Base-by-base conservation (phyloP, 2,888 invertebrate genomes). In the Rhopalosiphum nymphaeae region DNA sequence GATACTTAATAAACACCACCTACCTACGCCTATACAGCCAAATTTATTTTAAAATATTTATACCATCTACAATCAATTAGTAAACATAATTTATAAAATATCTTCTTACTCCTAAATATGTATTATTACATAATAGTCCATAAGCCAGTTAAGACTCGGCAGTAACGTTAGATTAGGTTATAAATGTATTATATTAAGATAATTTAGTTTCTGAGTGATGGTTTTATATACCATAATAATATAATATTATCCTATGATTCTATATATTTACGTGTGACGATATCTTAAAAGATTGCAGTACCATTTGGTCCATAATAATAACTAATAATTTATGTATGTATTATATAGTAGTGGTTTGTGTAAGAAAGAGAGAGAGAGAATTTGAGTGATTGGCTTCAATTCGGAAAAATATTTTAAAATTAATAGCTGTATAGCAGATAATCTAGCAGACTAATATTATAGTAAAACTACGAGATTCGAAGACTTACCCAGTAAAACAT, bases 201-300 rank as follows among this genome's bases (percentile, higher is more conserved):
- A 67, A 53, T 53, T 16, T 53, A 16, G 16, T 53, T 5, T 67
- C n/a, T n/a, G n/a, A 11, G 67, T 67, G 16, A 5, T n/a, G 4
- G 16, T 67, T 67, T 67, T n/a, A n/a, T 67, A 67, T n/a, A n/a
- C 67, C 67, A 67, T n/a, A 67, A 67, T 67, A n/a, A n/a, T 67
- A n/a, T 67, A 67, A 13, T 3, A 67, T n/a, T 67, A 16, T 61
- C 61, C 29, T 29, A 61, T 29, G 1, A n/a, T n/a, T n/a, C n/a
- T n/a, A n/a, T n/a, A n/a, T 11, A 29, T n/a, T 11, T 61, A 13
- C 29, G 29, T 61, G 11, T 29, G 29, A n/a, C 29, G 61, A 61
- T 61, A n/a, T 61, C 29, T 29, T 29, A 11, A 61, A 11, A 29
- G 29, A 29, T n/a, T 61, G 3, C 61, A 61, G 61, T 3, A 11